Evolutionary conservation across 2,113 vertebrate species (phyloP).

Genomic region (Platycercus adscitus): DNA sequence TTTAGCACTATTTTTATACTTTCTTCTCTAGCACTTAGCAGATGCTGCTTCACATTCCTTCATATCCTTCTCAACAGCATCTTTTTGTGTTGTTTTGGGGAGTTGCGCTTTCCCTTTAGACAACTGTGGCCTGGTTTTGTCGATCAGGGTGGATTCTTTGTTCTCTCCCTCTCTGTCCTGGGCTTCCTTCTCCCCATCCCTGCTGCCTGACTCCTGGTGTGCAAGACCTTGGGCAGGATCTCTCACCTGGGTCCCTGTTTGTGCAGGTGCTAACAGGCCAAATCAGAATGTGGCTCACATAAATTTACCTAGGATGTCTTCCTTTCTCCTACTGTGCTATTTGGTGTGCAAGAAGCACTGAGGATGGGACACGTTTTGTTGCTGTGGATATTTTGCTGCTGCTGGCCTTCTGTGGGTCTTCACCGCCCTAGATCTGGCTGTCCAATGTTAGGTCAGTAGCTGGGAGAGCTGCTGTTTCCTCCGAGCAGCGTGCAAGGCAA

Average conservation of each 20-base stretch:
- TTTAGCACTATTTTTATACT: background rate
- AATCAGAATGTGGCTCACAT: accelerated
- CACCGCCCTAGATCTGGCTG: background rate
- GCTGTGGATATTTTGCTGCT: background rate
- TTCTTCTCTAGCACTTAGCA: background rate
- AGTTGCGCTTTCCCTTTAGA: background rate
- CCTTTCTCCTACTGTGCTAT: background rate
- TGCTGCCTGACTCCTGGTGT: background rate
- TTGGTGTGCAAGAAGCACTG: background rate
- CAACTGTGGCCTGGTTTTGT: background rate
- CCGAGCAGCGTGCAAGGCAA: background rate
- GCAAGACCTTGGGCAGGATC: background rate
- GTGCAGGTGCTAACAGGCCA: background rate
- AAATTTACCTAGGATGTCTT: background rate
- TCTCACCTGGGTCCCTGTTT: background rate
- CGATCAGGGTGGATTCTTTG: accelerated
- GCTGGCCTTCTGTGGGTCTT: background rate
- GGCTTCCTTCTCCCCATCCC: background rate
- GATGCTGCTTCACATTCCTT: background rate
- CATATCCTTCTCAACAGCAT: background rate
- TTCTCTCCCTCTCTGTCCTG: background rate
- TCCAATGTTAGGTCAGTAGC: accelerated
- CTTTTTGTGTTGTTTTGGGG: background rate
- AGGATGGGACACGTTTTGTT: background rate
- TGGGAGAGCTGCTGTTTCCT: background rate